These are phyloP conservation scores for Brachionus asplanchnoidis DNA, from an alignment of 1,140 invertebrate species.

Conservation along the genomic window DNA sequence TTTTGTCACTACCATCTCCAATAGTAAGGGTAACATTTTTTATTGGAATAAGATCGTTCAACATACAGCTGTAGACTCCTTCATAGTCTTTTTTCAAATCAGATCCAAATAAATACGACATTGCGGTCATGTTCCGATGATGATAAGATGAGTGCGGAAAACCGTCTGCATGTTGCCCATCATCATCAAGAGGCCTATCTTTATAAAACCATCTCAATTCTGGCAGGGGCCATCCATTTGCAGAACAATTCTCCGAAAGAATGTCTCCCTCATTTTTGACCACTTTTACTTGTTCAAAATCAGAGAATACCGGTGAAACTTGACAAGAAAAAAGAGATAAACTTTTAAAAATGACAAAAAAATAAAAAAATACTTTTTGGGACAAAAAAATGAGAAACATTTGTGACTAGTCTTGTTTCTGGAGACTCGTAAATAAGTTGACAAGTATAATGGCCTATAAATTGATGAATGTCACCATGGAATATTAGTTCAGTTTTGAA, in stretches of 20 bases:
- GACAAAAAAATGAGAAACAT: not conserved
- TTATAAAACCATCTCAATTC: not conserved
- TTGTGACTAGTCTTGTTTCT: not conserved
- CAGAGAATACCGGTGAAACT: not conserved
- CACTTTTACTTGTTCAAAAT: not conserved
- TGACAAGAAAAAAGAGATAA: not conserved
- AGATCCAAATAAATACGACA: not conserved
- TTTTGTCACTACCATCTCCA: not conserved
- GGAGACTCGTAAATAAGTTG: not conserved
- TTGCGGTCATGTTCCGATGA: not conserved
- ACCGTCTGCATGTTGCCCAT: not conserved
- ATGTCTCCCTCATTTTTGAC: not conserved
- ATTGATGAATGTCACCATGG: not conserved
- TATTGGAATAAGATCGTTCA: not conserved
- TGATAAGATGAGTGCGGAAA: not conserved
- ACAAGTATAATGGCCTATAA: not conserved
- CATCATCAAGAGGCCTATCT: not conserved
- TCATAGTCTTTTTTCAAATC: not conserved
- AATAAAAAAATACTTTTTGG: not conserved
- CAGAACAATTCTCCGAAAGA: not conserved
- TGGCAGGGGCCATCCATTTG: not conserved
- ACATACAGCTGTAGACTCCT: not conserved
- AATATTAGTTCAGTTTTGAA: not conserved
- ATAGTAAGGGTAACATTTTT: not conserved
- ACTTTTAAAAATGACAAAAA: not conserved